phyloP scores from a whole-genome alignment of 1,140 invertebrate genomes.

The Caenorhabditis tropicalis region DNA sequence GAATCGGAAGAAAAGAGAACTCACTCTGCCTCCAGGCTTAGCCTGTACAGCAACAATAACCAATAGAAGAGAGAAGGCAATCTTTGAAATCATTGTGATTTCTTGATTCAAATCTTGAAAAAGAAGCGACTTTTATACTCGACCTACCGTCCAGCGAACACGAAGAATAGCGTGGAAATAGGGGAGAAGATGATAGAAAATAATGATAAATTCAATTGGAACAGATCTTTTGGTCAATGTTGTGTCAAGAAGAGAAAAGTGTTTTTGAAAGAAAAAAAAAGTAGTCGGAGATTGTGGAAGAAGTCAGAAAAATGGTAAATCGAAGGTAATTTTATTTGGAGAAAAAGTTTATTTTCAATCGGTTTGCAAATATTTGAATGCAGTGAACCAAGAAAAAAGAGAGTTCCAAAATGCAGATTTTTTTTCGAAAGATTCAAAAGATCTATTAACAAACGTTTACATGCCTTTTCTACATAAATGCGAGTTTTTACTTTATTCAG shows the following conservation, averaged over 20 bases:
- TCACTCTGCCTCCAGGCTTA: slow-evolving; percentile 21
- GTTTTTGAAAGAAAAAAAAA: background rate
- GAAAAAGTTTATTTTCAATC: too few species aligned
- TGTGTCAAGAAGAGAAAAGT: background rate
- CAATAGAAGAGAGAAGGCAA: background rate
- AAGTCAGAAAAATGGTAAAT: background rate
- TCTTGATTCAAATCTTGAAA: background rate
- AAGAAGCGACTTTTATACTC: background rate
- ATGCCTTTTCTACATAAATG: too few species aligned
- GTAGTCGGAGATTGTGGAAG: background rate
- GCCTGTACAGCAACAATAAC: background rate
- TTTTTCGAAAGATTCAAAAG: too few species aligned
- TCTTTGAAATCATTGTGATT: slow-evolving; percentile 12
- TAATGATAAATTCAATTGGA: slow-evolving; percentile 27
- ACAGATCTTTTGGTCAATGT: slow-evolving; percentile 22
- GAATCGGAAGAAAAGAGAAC: background rate
- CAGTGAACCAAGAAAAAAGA: too few species aligned
- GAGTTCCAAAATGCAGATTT: too few species aligned
- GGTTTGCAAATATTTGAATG: too few species aligned
- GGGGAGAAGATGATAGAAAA: background rate
- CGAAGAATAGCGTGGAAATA: background rate
- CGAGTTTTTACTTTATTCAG: too few species aligned
- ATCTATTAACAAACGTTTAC: too few species aligned
- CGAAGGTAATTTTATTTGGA: too few species aligned
- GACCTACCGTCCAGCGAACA: background rate